Evolutionary conservation across 2,113 vertebrate genomes (phyloP).

Genomic region (Neolamprologus tretocephalus): DNA sequence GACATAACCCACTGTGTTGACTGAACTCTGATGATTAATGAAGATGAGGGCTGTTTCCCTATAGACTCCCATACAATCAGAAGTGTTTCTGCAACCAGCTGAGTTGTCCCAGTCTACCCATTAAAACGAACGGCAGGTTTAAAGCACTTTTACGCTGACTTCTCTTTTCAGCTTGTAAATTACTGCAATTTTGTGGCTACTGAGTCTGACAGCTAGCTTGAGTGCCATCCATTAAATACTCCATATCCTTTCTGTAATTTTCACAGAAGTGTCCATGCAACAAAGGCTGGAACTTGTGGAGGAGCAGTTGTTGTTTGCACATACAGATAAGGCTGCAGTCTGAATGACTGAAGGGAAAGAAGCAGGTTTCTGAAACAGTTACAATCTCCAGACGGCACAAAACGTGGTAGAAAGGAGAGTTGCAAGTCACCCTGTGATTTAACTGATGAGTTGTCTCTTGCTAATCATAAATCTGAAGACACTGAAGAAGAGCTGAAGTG

Average conservation of each 20-base stretch:
- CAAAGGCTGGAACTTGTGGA: neutral
- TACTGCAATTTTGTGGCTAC: neutral
- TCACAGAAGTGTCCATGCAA: neutral
- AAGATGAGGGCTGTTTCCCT: neutral
- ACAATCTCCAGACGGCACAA: neutral
- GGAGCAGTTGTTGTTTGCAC: neutral
- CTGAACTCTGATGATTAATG: neutral
- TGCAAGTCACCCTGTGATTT: neutral
- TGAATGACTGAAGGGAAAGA: neutral
- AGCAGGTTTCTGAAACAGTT: neutral
- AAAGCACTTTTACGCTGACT: neutral
- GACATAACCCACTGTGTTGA: neutral
- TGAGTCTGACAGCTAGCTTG: neutral
- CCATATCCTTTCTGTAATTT: neutral
- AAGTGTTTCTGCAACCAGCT: neutral
- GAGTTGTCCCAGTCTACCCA: neutral
- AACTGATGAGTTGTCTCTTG: neutral
- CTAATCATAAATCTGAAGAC: neutral
- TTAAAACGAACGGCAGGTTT: neutral
- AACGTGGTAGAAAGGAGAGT: neutral
- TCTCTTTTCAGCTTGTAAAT: neutral
- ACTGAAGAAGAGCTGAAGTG: neutral
- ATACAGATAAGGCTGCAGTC: neutral
- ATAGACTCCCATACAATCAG: neutral
- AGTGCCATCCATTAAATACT: neutral